Evolutionary conservation across 2,113 vertebrate genomes (phyloP), one percentile per base, ranked within the genome.

Genomic region (Istiophorus platypterus): DNA sequence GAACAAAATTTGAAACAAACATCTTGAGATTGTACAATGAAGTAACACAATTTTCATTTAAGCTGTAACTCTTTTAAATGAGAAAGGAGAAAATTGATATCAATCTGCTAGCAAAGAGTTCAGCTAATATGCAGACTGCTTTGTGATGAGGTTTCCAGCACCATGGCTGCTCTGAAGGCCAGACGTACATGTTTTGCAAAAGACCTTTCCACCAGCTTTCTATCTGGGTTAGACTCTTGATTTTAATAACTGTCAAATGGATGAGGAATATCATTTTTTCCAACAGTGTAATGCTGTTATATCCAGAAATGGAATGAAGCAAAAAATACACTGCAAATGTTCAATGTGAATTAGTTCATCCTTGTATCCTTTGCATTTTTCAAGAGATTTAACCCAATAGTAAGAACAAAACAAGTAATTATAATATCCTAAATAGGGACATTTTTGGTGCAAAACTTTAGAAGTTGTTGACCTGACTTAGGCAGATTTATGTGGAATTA

Each of bases 161-260:
- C 8, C 57, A 45, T 0, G 5, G 58, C 31, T 41, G 24, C 22
- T 75, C 74, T 76, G 61, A 2, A 3, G 22, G 14, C 65, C 82
- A 85, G 66, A 88, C 81, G 84, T 59, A 69, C n/a, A 57, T 3
- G 51, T 59, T 15, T 70, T 22, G 18, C 4, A 42, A 69, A 74
- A 70, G 10, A 52, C 11, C 15, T 26, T 13, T 70, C 51, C 13
- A 27, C 49, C 20, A 72, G 2, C 5, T 57, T 72, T 66, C 20
- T 59, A 54, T 72, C 1, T 54, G 1, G 13, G 66, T 58, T 49
- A 49, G 13, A 67, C 34, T 37, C 68, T 31, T 68, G 39, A 31
- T 57, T 76, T 62, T 68, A 65, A 61, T 65, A 57, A 58, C 3
- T 63, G 14, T 29, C n/a, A 27, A 49, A 54, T n/a, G 49, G 27